Base-by-base conservation (phyloP, 2,113 vertebrate genomes). In the Actenoides hombroni region DNA sequence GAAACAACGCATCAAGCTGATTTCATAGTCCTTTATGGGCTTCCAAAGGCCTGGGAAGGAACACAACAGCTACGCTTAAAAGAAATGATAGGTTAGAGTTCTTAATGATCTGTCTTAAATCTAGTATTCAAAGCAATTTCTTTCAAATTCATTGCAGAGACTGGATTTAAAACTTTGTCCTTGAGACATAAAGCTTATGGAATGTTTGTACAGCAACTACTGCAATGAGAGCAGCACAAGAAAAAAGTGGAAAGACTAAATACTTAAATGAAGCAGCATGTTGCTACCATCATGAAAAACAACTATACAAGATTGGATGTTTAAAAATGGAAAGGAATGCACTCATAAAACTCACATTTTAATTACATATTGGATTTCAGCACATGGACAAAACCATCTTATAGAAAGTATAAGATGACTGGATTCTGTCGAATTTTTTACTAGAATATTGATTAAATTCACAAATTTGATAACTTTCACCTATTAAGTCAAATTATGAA, bases 281-380 rank as follows among this genome's bases (percentile, higher is more conserved):
- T 86, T 75, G 56, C 48, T 63, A 16, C 28, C 83, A 35, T 51
- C 61, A 63, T 63, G 15, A 90, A 74, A 76, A 60, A 60, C 6
- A 35, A n/a, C 14, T 31, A 42, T 20, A 82, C 12, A 46, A 78
- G 57, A 46, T 1, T 48, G n/a, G 16, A 18, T 88, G 39, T 25
- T 93, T 88, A 81, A 88, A 94, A 91, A 53, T n/a, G 16, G 49
- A 69, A 92, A 92, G 18, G 48, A 95, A 91, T 16, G 28, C n/a
- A 61, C 24, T 74, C 42, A 49, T 74, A 83, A 96, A 86, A 39
- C 3, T 86, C 13, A 20, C 10, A 69, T 60, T 90, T 95, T 86
- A 81, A 64, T 81, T 61, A 53, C 10, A 63, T 31, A 40, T 4
- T 83, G n/a, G 42, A 76, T 83, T 95, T 83, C 29, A 90, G 42